Base-by-base conservation (phyloP, 2,888 invertebrate species). In the Lasioglossum calceatum region DNA sequence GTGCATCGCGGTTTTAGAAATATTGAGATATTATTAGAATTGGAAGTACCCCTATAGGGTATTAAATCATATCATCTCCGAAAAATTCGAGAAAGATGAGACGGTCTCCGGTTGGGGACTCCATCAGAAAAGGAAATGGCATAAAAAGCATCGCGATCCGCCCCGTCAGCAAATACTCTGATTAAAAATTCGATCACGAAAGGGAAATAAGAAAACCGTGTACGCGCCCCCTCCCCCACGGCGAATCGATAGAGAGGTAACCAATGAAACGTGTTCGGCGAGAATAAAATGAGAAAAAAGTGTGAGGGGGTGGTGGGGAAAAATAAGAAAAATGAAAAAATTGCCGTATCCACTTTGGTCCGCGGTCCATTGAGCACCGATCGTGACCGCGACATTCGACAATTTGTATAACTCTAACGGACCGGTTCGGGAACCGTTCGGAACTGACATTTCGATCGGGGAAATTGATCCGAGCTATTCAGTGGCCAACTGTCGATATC, bases 391-490 rank as follows among this genome's bases (percentile, higher is more conserved):
- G 44, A 44, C 77, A 54, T 70, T 70, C 77, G 50, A 54, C 32
- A 42, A 54, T 77, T 77, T 67, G 70, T n/a, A 36, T 58, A 58
- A 73, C 36, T 23, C 32, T 27, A 64, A n/a, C 36, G 47, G 36
- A 36, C 12, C 67, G 32, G 47, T n/a, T 19, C 47, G 27, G 3
- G 19, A 27, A 61, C 36, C 58, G 61, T 54, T 58, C 19, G 50
- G 54, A 54, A 78, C 58, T 42, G 44, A 78, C 70, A 54, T 81
- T 78, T 44, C 10, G 23, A 36, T 47, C 27, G 23, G 54, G 67
- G 76, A 80, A 79, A 81, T 72, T 73, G 36, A 50, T 73, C 36
- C 42, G 36, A 67, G 16, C 67, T 7, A 19, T 67, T 67, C 36
- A 32, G 7, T 32, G 67, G 2, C 10, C 27, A 5, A 32, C 14